Base-by-base conservation (phyloP, 1,140 invertebrate genomes). In the Pogonus chalceus region DNA sequence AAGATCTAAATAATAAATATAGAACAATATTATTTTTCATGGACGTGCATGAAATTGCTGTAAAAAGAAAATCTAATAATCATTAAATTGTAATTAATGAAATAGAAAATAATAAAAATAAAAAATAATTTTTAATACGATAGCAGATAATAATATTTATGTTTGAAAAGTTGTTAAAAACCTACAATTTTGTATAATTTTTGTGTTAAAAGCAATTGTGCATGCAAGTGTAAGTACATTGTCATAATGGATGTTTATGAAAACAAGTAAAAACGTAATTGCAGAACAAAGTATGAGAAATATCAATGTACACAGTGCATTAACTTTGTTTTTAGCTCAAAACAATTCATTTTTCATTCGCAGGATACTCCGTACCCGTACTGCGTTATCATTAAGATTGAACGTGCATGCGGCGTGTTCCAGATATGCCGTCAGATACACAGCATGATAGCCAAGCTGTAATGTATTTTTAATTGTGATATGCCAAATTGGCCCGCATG, bases 391-490 rank as follows among this genome's bases (percentile, higher is more conserved):
- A 43, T 43, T 43, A 43, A 18, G 37, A 43, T 43, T 43, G 37
- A 43, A 43, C 4, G 37, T 43, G 18, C 37, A 43, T 18, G 37
- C 3, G 3, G 37, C 9, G 3, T 18, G 18, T 43, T 9, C 4
- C 18, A 43, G 37, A 43, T 43, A 43, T 4, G 37, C 9, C 18
- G 37, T 43, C 37, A 43, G 37, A 43, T 43, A 43, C 37, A 43
- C 37, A 43, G 37, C 37, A 16, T 43, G 18, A 43, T 43, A 43
- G 37, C 18, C 9, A 16, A 4, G 7, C 18, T 43, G 4, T 43
- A 43, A 43, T 43, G 37, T 43, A 43, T 43, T 43, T 43, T 43
- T 43, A 43, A 43, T 43, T 43, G 18, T 43, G 37, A 43, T 43
- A 43, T 43, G 18, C 37, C 37, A 43, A 43, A 43, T 43, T 10